Evolutionary conservation across 2,797 vertebrate genomes (phyloP), one percentile per base, ranked within the genome.

Genomic region (Mycteria americana): DNA sequence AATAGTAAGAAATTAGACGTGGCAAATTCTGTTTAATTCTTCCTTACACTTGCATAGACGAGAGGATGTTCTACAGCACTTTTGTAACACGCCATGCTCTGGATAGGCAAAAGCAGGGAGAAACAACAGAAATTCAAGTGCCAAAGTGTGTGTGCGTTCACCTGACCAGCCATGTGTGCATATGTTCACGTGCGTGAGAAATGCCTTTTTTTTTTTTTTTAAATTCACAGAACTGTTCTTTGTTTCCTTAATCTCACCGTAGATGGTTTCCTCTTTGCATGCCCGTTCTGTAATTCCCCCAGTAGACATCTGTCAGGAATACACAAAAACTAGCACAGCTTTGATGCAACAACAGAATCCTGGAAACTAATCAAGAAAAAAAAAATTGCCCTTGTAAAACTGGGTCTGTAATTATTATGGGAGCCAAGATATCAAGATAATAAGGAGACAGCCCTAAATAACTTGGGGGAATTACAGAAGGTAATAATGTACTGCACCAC

Each of bases 381-480:
- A 93, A 80, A 88, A 94, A 88, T 62, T 93, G 94, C 96, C 97
- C 95, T 96, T 96, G 96, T 97, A 96, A 97, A 97, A 96, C 96
- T 97, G 95, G 97, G 94, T 92, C 97, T 97, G 96, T 97, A 97
- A 97, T 97, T 97, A 97, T 96, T 95, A 91, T 84, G 96, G 94
- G 94, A 97, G 97, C 93, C 97, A 97, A 97, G 96, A 97, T 97
- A 96, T 91, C 62, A 3, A 97, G 97, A 97, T 97, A 97, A 97
- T 96, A 96, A 97, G 97, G 95, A 97, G 96, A 97, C 97, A 97
- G 97, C 92, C 94, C 96, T 97, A 96, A 97, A 97, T 96, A 97
- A 97, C 93, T 93, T 91, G 94, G 89, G 95, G 95, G 97, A 96
- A 97, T 97, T 97, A 96, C 94, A 96, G 97, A 93, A 97, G 96